Evolutionary conservation across 2,113 vertebrate genomes (phyloP).

Genomic region (Spilogale gracilis): DNA sequence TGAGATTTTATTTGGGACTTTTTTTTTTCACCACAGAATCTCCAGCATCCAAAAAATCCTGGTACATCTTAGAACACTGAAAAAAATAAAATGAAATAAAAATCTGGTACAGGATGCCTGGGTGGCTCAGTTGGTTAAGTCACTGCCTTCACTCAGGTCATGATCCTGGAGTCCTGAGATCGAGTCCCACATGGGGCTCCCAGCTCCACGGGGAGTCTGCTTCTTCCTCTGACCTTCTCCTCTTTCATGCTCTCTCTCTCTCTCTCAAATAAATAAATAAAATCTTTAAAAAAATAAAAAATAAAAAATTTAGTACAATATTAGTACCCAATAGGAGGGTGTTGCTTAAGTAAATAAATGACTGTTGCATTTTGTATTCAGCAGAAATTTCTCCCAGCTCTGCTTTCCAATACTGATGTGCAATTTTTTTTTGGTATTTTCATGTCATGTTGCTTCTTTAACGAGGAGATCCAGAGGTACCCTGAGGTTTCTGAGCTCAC

Average conservation of each 20-base stretch:
- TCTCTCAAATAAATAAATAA: too few relatives aligned
- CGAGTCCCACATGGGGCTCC: too few relatives aligned
- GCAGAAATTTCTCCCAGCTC: not conserved
- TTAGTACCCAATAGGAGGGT: not conserved
- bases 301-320: not conserved
- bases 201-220: too few relatives aligned
- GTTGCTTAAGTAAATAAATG: slow-evolving; percentile 16
- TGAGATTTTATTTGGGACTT: not conserved
- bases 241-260: too few relatives aligned
- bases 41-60: not conserved
- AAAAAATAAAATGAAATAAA: too few relatives aligned
- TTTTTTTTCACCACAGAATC: slow-evolving; percentile 47
- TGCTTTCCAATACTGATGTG: not conserved
- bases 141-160: too few relatives aligned
- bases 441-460: not conserved
- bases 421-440: not conserved
- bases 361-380: not conserved
- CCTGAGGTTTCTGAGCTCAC: not conserved
- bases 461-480: not conserved
- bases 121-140: too few relatives aligned
- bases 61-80: too few relatives aligned
- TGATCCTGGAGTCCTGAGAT: too few relatives aligned
- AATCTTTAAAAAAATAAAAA: too few relatives aligned
- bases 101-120: too few relatives aligned
- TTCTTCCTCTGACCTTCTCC: too few relatives aligned